phyloP scores from a whole-genome alignment of 2,888 invertebrate genomes.

The Aspidiotus rigidus region DNA sequence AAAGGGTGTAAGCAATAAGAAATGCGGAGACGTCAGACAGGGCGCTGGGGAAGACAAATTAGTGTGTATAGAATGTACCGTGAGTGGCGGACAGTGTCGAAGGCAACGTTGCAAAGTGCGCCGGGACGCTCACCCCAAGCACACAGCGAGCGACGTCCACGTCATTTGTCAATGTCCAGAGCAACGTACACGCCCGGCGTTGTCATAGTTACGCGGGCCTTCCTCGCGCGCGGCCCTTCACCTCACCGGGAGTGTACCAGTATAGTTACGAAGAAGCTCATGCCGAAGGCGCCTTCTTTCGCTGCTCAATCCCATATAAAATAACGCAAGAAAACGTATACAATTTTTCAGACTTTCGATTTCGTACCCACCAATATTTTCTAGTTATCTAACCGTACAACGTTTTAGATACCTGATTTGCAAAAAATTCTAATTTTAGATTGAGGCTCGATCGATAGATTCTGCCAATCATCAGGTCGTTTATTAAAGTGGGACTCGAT shows the following conservation, averaged over 20 bases:
- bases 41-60: constrained; percentile 27
- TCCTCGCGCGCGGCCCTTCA: constrained; percentile 5
- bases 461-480: too few species aligned
- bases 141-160: constrained; percentile 32
- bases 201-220: constrained; percentile 25
- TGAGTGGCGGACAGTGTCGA: constrained; percentile 2
- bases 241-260: neutral
- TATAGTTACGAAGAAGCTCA: constrained; percentile 9
- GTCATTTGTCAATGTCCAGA: constrained; percentile 34
- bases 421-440: too few species aligned
- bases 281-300: constrained; percentile 25
- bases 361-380: constrained; percentile 5
- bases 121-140: constrained; percentile 29
- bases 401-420: too few species aligned
- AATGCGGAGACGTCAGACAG: neutral
- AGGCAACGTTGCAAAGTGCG: constrained; percentile 23
- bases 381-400: too few species aligned
- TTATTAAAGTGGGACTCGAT: too few species aligned
- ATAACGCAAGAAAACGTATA: constrained; percentile 12
- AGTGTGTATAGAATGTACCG: constrained; percentile 17
- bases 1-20: constrained; percentile 22
- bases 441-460: too few species aligned
- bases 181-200: constrained; percentile 35
- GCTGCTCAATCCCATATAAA: constrained; percentile 19
- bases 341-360: constrained; percentile 9